A percentile compares a stretch with the other conserved stretches of the same genome.
Evolutionary conservation across 2,113 vertebrate genomes (phyloP).

Genomic region (Mirounga angustirostris): DNA sequence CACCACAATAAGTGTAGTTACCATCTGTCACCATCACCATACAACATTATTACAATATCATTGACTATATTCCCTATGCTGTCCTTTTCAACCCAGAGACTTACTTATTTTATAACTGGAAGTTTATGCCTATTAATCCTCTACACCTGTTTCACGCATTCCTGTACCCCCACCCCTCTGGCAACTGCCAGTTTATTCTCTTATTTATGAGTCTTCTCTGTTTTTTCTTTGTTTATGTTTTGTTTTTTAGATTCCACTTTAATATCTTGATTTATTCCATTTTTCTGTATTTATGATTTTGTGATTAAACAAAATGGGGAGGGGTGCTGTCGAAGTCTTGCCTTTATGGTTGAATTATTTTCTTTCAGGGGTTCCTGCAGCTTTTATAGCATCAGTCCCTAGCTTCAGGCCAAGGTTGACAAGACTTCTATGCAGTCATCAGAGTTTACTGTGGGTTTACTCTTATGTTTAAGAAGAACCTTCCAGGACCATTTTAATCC

Average conservation of each 20-base stretch:
- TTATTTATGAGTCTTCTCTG: background rate
- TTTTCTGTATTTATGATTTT: conserved; percentile 3
- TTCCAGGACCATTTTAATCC: background rate
- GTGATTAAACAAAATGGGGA: background rate
- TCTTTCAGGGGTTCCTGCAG: background rate
- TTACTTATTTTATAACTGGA: background rate
- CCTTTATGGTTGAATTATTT: background rate
- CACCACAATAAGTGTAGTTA: background rate
- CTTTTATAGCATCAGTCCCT: background rate
- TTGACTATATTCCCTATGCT: background rate
- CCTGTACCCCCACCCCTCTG: background rate
- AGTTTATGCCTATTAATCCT: background rate
- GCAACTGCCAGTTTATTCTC: background rate
- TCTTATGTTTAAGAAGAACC: background rate
- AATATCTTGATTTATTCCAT: background rate
- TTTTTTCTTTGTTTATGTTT: background rate
- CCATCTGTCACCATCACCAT: background rate
- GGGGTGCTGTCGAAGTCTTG: background rate
- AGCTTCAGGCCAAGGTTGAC: background rate
- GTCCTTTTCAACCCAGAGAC: background rate
- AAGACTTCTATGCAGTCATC: background rate
- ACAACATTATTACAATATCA: background rate
- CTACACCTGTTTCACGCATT: background rate
- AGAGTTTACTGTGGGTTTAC: background rate
- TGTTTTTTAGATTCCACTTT: background rate